Percentiles rank a stretch among this genome's conserved stretches.
These are phyloP conservation scores for Amniataba percoides DNA, from an alignment of 2,797 vertebrate species.

Conservation along the genomic window DNA sequence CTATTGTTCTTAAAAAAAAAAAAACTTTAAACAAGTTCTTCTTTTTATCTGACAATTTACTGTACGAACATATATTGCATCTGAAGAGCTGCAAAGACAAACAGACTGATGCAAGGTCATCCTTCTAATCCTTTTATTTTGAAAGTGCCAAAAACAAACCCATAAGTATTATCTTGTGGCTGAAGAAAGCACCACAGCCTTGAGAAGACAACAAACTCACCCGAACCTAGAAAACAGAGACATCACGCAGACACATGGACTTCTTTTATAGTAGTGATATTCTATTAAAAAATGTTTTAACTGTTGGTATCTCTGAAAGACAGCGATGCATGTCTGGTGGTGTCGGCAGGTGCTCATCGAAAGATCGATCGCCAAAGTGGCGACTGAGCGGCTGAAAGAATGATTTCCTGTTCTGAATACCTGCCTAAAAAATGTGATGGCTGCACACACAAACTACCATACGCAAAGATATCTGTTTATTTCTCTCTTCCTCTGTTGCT, in stretches of 20 bases:
- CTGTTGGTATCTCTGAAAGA: constrained; percentile 81
- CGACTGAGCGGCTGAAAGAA: constrained; percentile 35
- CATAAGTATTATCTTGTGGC: constrained; percentile 76
- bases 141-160: constrained; percentile 82
- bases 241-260: constrained; percentile 62
- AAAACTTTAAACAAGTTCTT: constrained; percentile 53
- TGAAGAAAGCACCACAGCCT: constrained; percentile 77
- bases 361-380: constrained; percentile 33
- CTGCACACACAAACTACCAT: constrained; percentile 25
- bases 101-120: constrained; percentile 69
- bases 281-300: constrained; percentile 80
- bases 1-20: constrained; percentile 72
- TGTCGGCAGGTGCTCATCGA: constrained; percentile 56
- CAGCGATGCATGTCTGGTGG: constrained; percentile 74
- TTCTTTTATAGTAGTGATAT: constrained; percentile 85
- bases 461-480: constrained; percentile 30
- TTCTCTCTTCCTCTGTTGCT: constrained; percentile 16
- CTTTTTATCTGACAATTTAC: constrained; percentile 71
- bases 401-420: constrained; percentile 43
- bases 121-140: constrained; percentile 77
- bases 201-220: constrained; percentile 71
- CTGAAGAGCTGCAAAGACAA: constrained; percentile 69
- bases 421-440: constrained; percentile 44
- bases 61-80: constrained; percentile 66
- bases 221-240: constrained; percentile 60